Evolutionary conservation across 2,888 invertebrate species (phyloP).

Genomic region (Acleris laterana): DNA sequence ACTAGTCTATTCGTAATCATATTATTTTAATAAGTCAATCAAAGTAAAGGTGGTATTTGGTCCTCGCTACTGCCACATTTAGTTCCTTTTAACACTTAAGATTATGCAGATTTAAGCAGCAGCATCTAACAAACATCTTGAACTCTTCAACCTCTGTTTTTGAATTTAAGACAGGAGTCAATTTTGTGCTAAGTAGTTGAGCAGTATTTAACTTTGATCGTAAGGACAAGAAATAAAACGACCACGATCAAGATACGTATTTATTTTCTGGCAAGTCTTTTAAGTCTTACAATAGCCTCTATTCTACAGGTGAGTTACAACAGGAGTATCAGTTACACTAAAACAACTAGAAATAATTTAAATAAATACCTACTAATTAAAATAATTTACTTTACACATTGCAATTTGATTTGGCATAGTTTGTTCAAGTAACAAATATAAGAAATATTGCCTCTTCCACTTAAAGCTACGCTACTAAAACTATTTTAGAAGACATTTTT

Average conservation of each 20-base stretch:
- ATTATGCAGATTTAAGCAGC: too few species aligned
- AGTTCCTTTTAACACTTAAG: too few species aligned
- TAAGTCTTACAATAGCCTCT: constrained; percentile 38
- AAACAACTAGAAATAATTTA: constrained; percentile 37
- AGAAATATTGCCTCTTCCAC: constrained; percentile 38
- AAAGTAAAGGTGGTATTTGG: too few species aligned
- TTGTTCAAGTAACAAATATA: constrained; percentile 49
- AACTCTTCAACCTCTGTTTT: too few species aligned
- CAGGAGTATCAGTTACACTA: constrained; percentile 39
- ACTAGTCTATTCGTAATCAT: too few species aligned
- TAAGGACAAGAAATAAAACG: constrained; percentile 13
- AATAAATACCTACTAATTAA: constrained; percentile 50
- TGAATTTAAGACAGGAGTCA: too few species aligned
- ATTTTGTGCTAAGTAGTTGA: too few species aligned
- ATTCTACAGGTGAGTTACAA: constrained; percentile 39
- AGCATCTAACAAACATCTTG: too few species aligned
- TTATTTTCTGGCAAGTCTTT: constrained; percentile 60
- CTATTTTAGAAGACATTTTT: constrained; percentile 13
- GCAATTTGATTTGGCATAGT: constrained; percentile 68
- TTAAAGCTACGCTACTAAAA: constrained; percentile 34
- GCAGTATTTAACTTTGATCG: neutral
- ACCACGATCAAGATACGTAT: constrained; percentile 41
- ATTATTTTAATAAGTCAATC: too few species aligned
- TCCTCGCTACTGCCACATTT: too few species aligned
- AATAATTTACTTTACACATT: constrained; percentile 59